A percentile compares a stretch with the other conserved stretches of the same genome.
Conservation (phyloP, 2,797 vertebrate genomes). For the Rhabdomys pumilio region DNA sequence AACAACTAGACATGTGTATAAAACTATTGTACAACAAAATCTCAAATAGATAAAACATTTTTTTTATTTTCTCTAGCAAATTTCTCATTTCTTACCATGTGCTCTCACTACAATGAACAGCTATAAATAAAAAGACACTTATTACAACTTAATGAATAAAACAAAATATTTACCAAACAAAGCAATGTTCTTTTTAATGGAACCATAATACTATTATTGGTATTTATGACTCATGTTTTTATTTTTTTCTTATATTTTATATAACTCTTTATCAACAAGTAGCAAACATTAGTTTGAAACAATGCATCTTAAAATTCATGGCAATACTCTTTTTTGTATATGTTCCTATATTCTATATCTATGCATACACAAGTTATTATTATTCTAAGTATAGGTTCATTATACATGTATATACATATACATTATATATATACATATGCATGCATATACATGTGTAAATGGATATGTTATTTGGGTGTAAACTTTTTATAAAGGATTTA, state of each 20-base stretch:
- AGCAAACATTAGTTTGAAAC: too few relatives aligned
- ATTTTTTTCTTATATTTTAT: background rate
- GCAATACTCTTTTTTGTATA: background rate
- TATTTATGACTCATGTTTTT: background rate
- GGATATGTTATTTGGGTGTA: background rate
- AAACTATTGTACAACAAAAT: too few relatives aligned
- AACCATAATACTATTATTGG: background rate
- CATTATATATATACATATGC: too few relatives aligned
- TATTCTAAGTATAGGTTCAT: too few relatives aligned
- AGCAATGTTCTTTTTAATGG: background rate
- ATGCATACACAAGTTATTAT: too few relatives aligned
- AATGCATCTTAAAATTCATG: background rate
- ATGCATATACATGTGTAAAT: background rate
- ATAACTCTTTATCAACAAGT: too few relatives aligned
- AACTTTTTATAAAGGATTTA: background rate
- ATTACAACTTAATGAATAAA: too few relatives aligned
- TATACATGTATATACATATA: background rate
- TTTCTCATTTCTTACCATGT: background rate
- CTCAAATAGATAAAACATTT: too few relatives aligned
- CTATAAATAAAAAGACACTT: too few relatives aligned
- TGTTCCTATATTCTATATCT: background rate
- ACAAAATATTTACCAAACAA: too few relatives aligned
- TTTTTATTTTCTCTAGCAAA: too few relatives aligned
- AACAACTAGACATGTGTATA: background rate
- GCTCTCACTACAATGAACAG: background rate